phyloP scores from a whole-genome alignment of 2,888 invertebrate genomes.

The Heterodera filipjevi region DNA sequence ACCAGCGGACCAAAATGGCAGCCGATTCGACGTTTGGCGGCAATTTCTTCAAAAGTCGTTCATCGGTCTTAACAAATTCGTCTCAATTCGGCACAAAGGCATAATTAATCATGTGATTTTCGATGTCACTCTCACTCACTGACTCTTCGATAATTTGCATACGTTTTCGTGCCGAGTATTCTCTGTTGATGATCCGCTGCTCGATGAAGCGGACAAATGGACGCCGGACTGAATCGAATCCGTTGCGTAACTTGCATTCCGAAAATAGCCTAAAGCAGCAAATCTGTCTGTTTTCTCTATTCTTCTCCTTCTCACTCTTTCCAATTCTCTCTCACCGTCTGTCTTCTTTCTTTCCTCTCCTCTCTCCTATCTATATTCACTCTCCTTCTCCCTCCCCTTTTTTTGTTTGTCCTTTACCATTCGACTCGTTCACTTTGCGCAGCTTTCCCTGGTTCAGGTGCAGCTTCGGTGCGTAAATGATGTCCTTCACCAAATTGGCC shows the following conservation, averaged over 20 bases:
- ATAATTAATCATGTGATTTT: no score
- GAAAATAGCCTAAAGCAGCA: background rate
- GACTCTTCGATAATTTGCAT: conserved; percentile 24
- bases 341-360: background rate
- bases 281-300: background rate
- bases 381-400: background rate
- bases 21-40: conserved; percentile 45
- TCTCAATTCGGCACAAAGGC: background rate
- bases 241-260: conserved; percentile 20
- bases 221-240: conserved; percentile 16
- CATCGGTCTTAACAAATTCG: conserved; percentile 40
- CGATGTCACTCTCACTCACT: no score
- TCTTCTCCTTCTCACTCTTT: background rate
- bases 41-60: conserved; percentile 43
- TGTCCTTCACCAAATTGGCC: conserved; percentile 44
- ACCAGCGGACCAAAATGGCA: conserved; percentile 41
- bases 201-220: conserved; percentile 10
- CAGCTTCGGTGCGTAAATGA: conserved; percentile 46
- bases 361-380: background rate
- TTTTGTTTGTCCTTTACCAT: background rate
- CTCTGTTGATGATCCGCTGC: conserved; percentile 17
- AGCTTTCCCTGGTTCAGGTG: conserved; percentile 48
- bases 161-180: conserved; percentile 28
- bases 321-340: background rate
- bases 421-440: conserved; percentile 41